Base-by-base conservation (phyloP, 2,113 vertebrate genomes). In the Petrocephalus zakoni region DNA sequence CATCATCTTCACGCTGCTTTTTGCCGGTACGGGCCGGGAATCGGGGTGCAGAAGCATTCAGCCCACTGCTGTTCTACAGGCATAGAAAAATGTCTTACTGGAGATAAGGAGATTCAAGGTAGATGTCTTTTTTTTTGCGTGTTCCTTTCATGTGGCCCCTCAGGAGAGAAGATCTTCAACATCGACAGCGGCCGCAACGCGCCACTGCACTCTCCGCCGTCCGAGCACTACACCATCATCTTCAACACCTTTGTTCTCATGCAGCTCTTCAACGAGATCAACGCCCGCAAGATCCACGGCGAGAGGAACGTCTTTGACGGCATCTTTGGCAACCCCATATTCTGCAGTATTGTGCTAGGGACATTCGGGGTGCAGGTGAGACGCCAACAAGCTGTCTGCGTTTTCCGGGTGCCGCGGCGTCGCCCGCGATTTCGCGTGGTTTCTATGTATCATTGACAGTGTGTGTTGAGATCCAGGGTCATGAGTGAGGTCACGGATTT, bases 161-260 rank as follows among this genome's bases (percentile, higher is more conserved):
- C 92, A 98, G 97, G 97, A 21, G 97, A 98, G 93, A 95, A 94
- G 90, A 95, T 98, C 52, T 98, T 98, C 29, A 96, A 98, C 95
- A 97, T 98, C 15, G 97, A 98, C 95, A 94, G 95, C 0, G 97
- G 97, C 22, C 95, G 97, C 75, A 94, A 97, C 0, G 96, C 97
- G 0, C 97, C 97, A 0, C 95, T 97, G 87, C 97, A 97, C 92
- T 94, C 97, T 0, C 97, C 97, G 0, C 96, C 97, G 6, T 96
- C 97, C 0, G 97, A 98, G 92, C 97, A 98, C 92, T 97, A 96
- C 94, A 96, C 96, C 93, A 95, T 96, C 94, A 96, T 95, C 91
- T 95, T 96, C 92, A 97, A 96, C 94, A 96, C 94, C 88, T 96
- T 96, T 68, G 96, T 96, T 89, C 93, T 96, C 92, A 97, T 97